A percentile compares a stretch with the other conserved stretches of the same genome.
These are phyloP conservation scores for Ochotona princeps DNA, from an alignment of 2,113 vertebrate genomes.

Conservation along the genomic window DNA sequence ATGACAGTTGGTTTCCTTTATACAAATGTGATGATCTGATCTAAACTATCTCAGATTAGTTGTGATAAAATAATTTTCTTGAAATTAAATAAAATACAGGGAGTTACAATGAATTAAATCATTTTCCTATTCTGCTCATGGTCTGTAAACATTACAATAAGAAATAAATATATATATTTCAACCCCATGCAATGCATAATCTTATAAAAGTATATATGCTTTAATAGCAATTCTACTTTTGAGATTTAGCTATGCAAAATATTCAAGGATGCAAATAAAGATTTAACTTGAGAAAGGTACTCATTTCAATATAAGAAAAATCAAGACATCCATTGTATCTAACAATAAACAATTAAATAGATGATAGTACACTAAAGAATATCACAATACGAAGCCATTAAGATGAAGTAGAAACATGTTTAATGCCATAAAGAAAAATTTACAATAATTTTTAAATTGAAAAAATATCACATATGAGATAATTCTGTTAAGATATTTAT, in stretches of 20 bases:
- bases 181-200: not conserved
- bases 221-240: not conserved
- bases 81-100: conserved; percentile 1
- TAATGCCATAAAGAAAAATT: not conserved
- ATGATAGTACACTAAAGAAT: not conserved
- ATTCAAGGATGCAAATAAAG: not conserved
- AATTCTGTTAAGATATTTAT: not conserved
- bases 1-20: not conserved
- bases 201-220: not conserved
- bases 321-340: not conserved
- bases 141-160: not conserved
- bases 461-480: not conserved
- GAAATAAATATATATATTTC: not conserved
- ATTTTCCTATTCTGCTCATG: not conserved
- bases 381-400: not conserved
- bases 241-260: not conserved
- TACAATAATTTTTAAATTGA: not conserved
- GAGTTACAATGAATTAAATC: not conserved
- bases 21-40: not conserved
- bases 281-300: conserved; percentile 17
- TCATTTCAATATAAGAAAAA: not conserved
- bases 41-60: not conserved
- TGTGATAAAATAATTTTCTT: not conserved
- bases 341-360: conserved; percentile 10
- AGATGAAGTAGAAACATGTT: conserved; percentile 6